A percentile compares a stretch with the other conserved stretches of the same genome.
These are phyloP conservation scores for Graptemys geographica DNA, from an alignment of 2,797 vertebrate genomes.

Conservation along the genomic window DNA sequence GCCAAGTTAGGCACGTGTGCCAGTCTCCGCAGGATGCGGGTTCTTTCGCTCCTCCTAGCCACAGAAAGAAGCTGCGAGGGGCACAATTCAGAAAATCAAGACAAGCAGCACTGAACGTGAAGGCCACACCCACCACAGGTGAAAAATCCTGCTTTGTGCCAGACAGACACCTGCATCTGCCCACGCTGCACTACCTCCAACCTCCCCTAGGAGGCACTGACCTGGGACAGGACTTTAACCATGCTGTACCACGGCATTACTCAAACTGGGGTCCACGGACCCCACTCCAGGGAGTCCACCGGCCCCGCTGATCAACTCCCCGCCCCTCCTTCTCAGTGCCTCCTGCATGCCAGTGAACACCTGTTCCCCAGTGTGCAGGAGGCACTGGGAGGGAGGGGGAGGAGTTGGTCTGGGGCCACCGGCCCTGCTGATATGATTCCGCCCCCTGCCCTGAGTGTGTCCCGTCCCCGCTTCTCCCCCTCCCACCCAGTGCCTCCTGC, in stretches of 20 bases:
- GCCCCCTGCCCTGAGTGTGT: too few relatives aligned
- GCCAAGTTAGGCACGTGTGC: rapidly evolving
- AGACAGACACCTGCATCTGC: rapidly evolving
- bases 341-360: too few relatives aligned
- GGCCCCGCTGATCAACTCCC: too few relatives aligned
- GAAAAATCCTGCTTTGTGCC: neutral
- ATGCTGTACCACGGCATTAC: rapidly evolving
- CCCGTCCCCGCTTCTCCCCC: too few relatives aligned
- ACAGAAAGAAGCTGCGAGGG: rapidly evolving
- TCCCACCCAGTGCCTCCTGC: too few relatives aligned
- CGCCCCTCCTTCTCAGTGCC: too few relatives aligned
- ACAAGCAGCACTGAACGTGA: rapidly evolving
- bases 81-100: rapidly evolving
- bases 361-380: too few relatives aligned
- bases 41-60: neutral
- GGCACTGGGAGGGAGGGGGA: too few relatives aligned
- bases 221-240: rapidly evolving
- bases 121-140: rapidly evolving
- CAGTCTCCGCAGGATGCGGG: neutral
- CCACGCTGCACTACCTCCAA: rapidly evolving
- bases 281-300: too few relatives aligned
- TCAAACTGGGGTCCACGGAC: too few relatives aligned
- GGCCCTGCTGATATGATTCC: too few relatives aligned
- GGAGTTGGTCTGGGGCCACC: too few relatives aligned
- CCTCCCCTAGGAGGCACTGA: rapidly evolving